phyloP scores from a whole-genome alignment of 1,140 invertebrate species.

The Cryptotermes secundus region DNA sequence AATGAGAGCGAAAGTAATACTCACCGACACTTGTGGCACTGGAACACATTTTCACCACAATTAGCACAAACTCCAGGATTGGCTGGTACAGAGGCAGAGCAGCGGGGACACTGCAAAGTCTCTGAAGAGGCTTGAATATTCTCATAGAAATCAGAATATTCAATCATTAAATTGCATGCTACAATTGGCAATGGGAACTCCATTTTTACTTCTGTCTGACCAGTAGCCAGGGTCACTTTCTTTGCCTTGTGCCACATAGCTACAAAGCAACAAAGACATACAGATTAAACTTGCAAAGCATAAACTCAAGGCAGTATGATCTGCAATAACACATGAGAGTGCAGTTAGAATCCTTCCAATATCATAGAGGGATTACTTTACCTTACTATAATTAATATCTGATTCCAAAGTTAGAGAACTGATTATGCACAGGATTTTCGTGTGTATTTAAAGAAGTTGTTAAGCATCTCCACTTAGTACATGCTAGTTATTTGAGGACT shows the following conservation, averaged over 20 bases:
- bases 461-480: no score
- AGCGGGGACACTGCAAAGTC: slow-evolving; percentile 93
- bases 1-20: slow-evolving; percentile 12
- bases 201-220: slow-evolving; percentile 94
- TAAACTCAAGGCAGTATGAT: background rate
- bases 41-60: slow-evolving; percentile 98
- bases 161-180: slow-evolving; percentile 98
- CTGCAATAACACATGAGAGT: background rate
- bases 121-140: slow-evolving; percentile 79
- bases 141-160: slow-evolving; percentile 97
- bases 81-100: slow-evolving; percentile 92
- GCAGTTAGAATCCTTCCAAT: background rate
- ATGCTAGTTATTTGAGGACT: no score
- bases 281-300: background rate
- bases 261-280: slow-evolving; percentile 37
- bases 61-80: slow-evolving; percentile 97
- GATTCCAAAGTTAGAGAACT: no score
- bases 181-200: slow-evolving; percentile 95
- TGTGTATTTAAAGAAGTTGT: no score
- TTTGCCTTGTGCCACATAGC: slow-evolving; percentile 97
- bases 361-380: background rate
- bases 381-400: no score
- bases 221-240: slow-evolving; percentile 81
- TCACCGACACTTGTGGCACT: slow-evolving; percentile 94
- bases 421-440: no score